phyloP scores from a whole-genome alignment of 23 tunicate species.

The Phallusia fumigata region DNA sequence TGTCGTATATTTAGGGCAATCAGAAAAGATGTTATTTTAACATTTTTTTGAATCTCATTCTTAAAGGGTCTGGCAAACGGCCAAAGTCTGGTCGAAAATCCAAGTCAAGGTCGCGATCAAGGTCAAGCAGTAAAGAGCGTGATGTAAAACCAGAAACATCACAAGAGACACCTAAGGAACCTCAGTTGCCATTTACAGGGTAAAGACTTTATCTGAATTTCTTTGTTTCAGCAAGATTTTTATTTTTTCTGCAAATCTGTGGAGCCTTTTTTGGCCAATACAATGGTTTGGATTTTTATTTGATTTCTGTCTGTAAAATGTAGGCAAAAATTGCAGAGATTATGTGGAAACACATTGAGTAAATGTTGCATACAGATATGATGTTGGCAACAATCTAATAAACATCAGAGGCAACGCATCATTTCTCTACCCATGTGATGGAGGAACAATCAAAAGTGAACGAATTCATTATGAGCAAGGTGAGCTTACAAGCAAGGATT shows the following conservation, averaged over 20 bases:
- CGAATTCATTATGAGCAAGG: constrained; percentile 64
- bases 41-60: background rate
- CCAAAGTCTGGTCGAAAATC: constrained; percentile 65
- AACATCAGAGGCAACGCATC: constrained; percentile 51
- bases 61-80: constrained; percentile 39
- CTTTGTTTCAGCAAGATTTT: background rate
- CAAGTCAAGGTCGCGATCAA: constrained; percentile 71
- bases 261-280: too few relatives aligned
- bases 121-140: constrained; percentile 50
- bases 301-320: too few relatives aligned
- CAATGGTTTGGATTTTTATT: too few relatives aligned
- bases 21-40: too few relatives aligned
- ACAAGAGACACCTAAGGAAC: background rate
- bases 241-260: too few relatives aligned
- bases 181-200: constrained; percentile 36
- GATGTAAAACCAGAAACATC: constrained; percentile 9
- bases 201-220: background rate
- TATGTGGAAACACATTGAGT: background rate
- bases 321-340: too few relatives aligned
- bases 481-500: background rate
- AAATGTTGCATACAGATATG: constrained; percentile 49
- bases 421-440: constrained; percentile 82
- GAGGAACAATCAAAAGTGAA: constrained; percentile 82
- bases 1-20: too few relatives aligned
- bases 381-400: constrained; percentile 82